Conservation (phyloP, 2,113 vertebrate genomes). For the Dicerorhinus sumatrensis region DNA sequence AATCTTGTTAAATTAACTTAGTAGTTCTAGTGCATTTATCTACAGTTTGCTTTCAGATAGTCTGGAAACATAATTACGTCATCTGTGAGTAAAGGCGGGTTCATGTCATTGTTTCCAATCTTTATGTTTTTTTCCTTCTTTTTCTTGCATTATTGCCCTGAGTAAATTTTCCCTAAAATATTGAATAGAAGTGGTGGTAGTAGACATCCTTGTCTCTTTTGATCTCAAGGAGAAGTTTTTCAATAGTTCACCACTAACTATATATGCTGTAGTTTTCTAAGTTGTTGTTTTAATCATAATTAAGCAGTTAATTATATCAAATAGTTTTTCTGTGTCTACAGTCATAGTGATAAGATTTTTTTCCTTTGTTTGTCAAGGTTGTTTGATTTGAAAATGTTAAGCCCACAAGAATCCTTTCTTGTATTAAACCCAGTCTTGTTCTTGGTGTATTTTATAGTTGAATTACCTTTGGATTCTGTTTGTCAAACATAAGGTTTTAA, state of each 20-base stretch:
- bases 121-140: not conserved
- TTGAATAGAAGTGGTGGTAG: not conserved
- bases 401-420: not conserved
- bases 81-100: not conserved
- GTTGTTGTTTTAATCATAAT: not conserved
- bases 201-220: not conserved
- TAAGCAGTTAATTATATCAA: not conserved
- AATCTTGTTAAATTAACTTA: not conserved
- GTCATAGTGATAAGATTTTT: not conserved
- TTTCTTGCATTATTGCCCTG: not conserved
- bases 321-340: not conserved
- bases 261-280: not conserved
- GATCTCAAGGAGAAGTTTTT: not conserved
- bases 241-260: not conserved
- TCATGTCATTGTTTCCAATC: not conserved
- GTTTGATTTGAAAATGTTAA: conserved; percentile 42
- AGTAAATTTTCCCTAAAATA: not conserved
- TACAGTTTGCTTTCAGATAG: not conserved
- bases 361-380: conserved; percentile 10
- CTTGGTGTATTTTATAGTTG: not conserved
- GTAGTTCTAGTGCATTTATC: not conserved
- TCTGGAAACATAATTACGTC: not conserved
- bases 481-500: not conserved
- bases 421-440: not conserved
- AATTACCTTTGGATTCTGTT: conserved; percentile 11